Evolutionary conservation across 35 echinoderm and acorn worm species (phyloP), one percentile per base, ranked within the genome.

Genomic region (Eucidaris tribuloides): DNA sequence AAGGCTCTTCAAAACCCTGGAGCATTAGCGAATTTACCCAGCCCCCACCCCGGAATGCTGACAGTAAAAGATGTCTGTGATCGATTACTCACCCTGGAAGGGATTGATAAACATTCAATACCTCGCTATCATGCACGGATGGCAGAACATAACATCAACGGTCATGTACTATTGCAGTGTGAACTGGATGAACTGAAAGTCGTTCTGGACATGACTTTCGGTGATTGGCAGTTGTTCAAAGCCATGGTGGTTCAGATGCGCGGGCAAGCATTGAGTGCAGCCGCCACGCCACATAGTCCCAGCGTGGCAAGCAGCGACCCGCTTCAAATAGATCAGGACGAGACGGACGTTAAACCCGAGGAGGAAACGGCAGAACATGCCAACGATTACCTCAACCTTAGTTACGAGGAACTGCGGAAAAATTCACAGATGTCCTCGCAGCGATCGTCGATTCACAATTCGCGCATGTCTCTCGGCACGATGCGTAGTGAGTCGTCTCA

Each of bases 51-150:
- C 30, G 78, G 88, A 49, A 82, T 88, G 43, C 80, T 93, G 17
- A 86, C 95, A 11, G 90, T 98, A 56, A 98, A 98, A 66, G 95
- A 98, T 49, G 91, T 98, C 23, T 98, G 95, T 85, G 95, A 98
- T 60, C 61, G 95, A 17, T 61, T 98, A 32, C 87, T 98, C 44
- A 81, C 56, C 39, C 87, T 98, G 36, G 95, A 98, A 5, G 95
- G 95, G 28, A 85, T 98, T 27, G 95, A 98, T 71, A 86, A 89
- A 71, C 90, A 93, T 70, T 78, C 86, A 30, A 98, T 98, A 34
- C 86, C 95, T 13, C 85, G 86, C 2, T 93, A 99, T 81, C 96
- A 99, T 76, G 79, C 90, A 14, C 85, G 91, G 58, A 86, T 99
- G 17, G 96, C 96, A 2, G 90, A 99, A 59, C 90, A 99, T 76